A percentile compares a stretch with the other conserved stretches of the same genome.
Evolutionary conservation across 2,113 vertebrate species (phyloP).

Genomic region (Plecturocebus donacophilus): DNA sequence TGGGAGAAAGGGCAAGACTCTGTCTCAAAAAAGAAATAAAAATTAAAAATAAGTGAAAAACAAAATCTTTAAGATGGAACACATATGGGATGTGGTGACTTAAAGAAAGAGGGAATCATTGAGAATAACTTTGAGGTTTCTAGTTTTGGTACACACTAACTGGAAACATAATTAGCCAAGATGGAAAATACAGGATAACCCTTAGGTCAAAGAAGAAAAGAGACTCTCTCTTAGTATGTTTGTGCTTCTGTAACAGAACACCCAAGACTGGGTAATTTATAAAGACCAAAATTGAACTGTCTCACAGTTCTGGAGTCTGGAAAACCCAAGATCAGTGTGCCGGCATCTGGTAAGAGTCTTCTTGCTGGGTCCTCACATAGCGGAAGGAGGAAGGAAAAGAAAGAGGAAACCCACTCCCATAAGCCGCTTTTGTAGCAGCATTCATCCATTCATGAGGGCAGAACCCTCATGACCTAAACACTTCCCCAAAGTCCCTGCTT

Average conservation of each 20-base stretch:
- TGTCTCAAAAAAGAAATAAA: no score
- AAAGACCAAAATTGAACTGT: background rate
- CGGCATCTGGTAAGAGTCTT: background rate
- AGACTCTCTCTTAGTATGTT: background rate
- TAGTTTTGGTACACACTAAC: background rate
- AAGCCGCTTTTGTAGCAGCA: background rate
- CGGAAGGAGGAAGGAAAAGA: background rate
- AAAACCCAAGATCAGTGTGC: background rate
- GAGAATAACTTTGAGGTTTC: background rate
- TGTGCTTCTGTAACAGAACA: background rate
- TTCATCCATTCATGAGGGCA: background rate
- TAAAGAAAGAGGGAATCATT: background rate
- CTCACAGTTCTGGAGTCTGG: background rate
- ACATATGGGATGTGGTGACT: background rate
- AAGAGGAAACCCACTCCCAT: background rate
- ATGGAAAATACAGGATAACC: background rate
- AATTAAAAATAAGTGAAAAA: no score
- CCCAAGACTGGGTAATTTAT: background rate
- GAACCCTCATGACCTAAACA: background rate
- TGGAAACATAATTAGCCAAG: background rate
- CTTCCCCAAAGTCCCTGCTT: background rate
- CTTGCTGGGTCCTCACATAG: background rate
- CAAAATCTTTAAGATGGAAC: background rate
- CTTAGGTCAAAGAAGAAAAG: background rate
- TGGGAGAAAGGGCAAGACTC: no score